phyloP scores from a whole-genome alignment of 2,113 vertebrate genomes.

The Pampusana beccarii region DNA sequence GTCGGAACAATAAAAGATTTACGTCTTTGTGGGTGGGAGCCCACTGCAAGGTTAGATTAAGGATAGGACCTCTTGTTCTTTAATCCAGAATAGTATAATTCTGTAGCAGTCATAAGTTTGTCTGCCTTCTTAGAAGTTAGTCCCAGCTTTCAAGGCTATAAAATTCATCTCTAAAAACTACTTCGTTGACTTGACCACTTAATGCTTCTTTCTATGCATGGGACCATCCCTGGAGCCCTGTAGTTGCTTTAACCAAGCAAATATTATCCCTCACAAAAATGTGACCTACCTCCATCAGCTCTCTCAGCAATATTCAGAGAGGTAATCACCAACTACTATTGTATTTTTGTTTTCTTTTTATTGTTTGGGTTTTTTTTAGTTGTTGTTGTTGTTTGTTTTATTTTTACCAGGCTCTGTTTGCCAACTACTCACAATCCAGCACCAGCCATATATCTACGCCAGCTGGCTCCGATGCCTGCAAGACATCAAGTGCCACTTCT shows the following conservation, averaged over 20 bases:
- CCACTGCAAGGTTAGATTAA: background rate
- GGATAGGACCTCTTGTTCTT: background rate
- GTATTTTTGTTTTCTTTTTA: background rate
- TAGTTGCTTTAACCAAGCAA: background rate
- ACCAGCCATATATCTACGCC: slow-evolving; percentile 57
- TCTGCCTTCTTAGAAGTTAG: background rate
- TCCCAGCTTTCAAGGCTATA: background rate
- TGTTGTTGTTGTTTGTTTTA: background rate
- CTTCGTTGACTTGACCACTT: background rate
- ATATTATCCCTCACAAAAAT: background rate
- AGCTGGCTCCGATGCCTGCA: slow-evolving; percentile 57
- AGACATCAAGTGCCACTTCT: slow-evolving; percentile 70
- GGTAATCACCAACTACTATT: background rate
- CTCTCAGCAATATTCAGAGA: background rate
- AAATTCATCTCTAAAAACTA: background rate
- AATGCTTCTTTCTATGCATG: background rate
- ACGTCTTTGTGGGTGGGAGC: background rate
- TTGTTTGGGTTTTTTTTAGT: background rate
- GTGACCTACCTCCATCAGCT: background rate
- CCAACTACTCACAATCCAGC: slow-evolving; percentile 71
- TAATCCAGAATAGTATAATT: background rate
- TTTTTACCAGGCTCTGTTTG: slow-evolving; percentile 76
- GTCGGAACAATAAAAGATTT: background rate
- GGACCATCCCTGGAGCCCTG: background rate
- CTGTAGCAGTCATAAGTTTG: background rate